Evolutionary conservation across 37 sponge, comb jelly and placozoan genomes (phyloP).

Genomic region (Amphimedon queenslandica): DNA sequence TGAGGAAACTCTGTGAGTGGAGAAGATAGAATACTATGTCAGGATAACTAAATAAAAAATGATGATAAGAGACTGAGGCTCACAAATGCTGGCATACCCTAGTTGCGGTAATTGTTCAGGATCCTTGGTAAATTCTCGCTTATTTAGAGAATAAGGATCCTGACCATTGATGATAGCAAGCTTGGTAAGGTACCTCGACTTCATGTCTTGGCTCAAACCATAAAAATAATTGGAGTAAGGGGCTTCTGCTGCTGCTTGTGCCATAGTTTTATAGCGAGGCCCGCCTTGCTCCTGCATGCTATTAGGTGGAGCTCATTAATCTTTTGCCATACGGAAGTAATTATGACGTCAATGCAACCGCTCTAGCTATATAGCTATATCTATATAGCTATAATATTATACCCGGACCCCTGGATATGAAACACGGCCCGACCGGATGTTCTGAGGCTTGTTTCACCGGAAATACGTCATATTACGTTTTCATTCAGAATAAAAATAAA

Average conservation of each 20-base stretch:
- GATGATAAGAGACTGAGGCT: neutral
- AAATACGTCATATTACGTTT: too few species aligned
- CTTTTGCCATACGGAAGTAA: neutral
- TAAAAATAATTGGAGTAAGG: too few species aligned
- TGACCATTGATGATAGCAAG: neutral
- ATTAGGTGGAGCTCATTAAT: neutral
- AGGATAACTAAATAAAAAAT: conserved; percentile 18
- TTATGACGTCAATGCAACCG: conserved; percentile 9
- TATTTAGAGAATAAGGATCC: neutral
- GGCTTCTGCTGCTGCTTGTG: too few species aligned
- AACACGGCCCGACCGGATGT: too few species aligned
- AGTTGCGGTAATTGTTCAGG: neutral
- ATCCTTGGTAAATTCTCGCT: neutral
- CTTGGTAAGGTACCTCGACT: neutral
- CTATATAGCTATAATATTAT: too few species aligned
- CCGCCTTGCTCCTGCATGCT: too few species aligned
- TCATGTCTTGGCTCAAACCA: neutral
- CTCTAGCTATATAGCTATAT: conserved; percentile 1
- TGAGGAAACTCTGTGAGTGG: conserved; percentile 43
- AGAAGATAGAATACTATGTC: conserved; percentile 40
- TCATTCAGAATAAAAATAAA: too few species aligned
- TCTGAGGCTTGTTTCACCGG: too few species aligned
- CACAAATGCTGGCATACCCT: too few species aligned
- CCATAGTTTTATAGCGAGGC: too few species aligned
- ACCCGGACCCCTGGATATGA: too few species aligned